phyloP scores from a whole-genome alignment of 2,797 vertebrate genomes.

The Cheirogaleus major region DNA sequence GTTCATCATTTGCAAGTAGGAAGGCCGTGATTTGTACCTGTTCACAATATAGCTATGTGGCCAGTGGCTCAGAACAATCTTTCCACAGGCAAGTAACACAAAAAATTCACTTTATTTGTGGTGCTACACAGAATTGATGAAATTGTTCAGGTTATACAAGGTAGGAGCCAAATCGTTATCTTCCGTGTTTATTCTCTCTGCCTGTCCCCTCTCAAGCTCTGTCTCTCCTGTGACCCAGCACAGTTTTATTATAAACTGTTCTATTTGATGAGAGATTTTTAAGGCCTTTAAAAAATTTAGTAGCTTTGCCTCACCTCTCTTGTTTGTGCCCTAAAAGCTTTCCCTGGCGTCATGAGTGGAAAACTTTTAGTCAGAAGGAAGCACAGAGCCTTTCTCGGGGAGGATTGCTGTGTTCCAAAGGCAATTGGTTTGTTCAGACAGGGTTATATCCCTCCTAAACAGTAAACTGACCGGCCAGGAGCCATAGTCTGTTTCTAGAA shows the following conservation, averaged over 20 bases:
- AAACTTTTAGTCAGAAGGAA: not conserved
- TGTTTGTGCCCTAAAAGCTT: slow-evolving; percentile 43
- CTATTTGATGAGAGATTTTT: slow-evolving; percentile 8
- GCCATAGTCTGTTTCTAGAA: slow-evolving; percentile 18
- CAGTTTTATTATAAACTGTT: slow-evolving; percentile 25
- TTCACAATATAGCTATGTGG: not conserved
- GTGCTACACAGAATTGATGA: not conserved
- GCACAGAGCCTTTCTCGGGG: not conserved
- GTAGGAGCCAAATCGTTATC: not conserved
- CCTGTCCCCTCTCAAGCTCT: not conserved
- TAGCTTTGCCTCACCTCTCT: slow-evolving; percentile 8
- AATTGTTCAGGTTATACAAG: not conserved
- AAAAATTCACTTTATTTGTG: not conserved
- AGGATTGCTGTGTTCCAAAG: not conserved
- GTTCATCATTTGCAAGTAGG: not conserved
- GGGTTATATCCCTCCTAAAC: not conserved
- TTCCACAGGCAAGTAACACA: not conserved
- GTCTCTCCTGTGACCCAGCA: not conserved
- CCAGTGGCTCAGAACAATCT: not conserved
- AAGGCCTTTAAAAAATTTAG: slow-evolving; percentile 30
- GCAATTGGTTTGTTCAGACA: not conserved
- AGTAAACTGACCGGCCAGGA: not conserved
- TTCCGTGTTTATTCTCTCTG: not conserved
- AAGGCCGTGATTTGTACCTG: not conserved
- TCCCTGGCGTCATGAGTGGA: not conserved